Evolutionary conservation across 2,113 vertebrate species (phyloP).

Genomic region (Chloebia gouldiae): DNA sequence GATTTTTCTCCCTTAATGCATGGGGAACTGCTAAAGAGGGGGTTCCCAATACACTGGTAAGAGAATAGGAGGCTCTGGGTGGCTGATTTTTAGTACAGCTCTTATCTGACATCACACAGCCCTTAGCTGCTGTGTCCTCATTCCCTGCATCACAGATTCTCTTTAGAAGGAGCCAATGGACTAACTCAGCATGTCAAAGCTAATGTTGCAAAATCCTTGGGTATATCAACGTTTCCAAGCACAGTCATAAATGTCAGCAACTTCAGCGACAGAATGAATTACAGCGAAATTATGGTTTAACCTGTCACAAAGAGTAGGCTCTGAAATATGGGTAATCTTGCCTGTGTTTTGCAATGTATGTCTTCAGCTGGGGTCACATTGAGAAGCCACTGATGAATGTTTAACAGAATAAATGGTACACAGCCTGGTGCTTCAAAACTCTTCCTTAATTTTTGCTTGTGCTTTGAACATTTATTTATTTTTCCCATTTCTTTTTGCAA

Average conservation of each 20-base stretch:
- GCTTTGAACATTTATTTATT: not conserved
- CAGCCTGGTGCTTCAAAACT: not conserved
- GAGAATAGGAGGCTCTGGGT: not conserved
- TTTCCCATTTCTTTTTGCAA: not conserved
- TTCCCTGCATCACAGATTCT: accelerated
- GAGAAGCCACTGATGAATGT: not conserved
- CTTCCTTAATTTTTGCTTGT: not conserved
- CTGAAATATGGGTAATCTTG: not conserved
- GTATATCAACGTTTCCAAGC: not conserved
- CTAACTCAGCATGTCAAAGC: not conserved
- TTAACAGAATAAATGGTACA: not conserved
- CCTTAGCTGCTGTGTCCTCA: not conserved
- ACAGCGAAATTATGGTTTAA: not conserved
- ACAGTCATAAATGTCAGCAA: not conserved
- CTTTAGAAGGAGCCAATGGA: not conserved
- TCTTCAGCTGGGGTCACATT: not conserved
- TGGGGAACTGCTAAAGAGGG: not conserved
- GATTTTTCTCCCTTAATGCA: not conserved
- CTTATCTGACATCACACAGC: not conserved
- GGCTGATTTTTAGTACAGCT: not conserved
- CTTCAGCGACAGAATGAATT: not conserved
- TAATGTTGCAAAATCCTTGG: not conserved
- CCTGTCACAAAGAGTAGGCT: not conserved
- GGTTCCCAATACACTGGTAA: not conserved
- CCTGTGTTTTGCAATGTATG: not conserved